These are phyloP conservation scores for Poecilus cupreus DNA, from an alignment of 2,888 invertebrate species.

Conservation along the genomic window DNA sequence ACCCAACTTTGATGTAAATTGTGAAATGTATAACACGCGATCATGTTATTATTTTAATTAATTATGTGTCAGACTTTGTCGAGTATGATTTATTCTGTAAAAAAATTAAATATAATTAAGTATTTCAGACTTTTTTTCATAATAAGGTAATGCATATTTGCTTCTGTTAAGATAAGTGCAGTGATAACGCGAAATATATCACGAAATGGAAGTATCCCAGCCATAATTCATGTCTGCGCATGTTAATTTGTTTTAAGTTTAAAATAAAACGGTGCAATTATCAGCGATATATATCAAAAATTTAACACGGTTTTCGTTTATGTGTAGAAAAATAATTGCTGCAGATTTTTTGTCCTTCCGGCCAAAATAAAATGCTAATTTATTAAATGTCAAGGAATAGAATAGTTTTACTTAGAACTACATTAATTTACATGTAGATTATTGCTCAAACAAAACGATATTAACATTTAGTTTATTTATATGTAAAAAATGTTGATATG, in stretches of 20 bases:
- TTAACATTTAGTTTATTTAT: no score
- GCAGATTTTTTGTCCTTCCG: conserved; percentile 16
- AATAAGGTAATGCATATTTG: conserved; percentile 6
- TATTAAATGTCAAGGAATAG: conserved; percentile 12
- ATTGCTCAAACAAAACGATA: no score
- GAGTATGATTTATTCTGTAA: conserved; percentile 37
- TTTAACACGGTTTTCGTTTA: conserved; percentile 29
- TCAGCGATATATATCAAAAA: conserved; percentile 30
- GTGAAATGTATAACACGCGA: conserved; percentile 36
- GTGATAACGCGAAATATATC: conserved; percentile 31
- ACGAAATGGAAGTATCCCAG: conserved; percentile 5
- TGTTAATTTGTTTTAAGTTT: conserved; percentile 28
- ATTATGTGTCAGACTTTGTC: conserved; percentile 44
- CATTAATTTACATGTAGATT: not conserved
- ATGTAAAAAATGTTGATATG: no score
- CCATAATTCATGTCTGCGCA: conserved; percentile 26
- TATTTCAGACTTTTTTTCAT: conserved; percentile 34
- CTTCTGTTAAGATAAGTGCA: conserved; percentile 23
- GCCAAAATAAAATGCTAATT: not conserved
- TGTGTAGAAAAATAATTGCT: conserved; percentile 22
- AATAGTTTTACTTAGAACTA: not conserved
- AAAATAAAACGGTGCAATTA: conserved; percentile 35
- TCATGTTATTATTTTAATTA: conserved; percentile 51
- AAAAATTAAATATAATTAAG: conserved; percentile 43
- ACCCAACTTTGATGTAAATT: conserved; percentile 27